phyloP scores from a whole-genome alignment of 2,113 vertebrate species.

The Corapipo altera region DNA sequence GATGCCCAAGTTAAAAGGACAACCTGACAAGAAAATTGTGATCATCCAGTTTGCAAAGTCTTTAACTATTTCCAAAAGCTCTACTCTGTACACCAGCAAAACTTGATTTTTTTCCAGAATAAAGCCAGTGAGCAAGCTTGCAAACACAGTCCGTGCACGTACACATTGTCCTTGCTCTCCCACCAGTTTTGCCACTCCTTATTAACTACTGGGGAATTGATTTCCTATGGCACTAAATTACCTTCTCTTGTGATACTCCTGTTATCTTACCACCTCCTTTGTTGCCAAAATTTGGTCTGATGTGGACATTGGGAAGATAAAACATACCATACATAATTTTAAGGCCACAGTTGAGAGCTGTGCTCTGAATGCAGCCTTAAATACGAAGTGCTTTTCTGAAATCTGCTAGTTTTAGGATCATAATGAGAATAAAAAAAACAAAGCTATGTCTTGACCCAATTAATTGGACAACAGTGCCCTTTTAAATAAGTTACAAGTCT shows the following conservation, averaged over 20 bases:
- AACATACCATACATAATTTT: neutral
- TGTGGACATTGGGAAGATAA: neutral
- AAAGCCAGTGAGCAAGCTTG: neutral
- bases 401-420: neutral
- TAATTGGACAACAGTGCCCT: neutral
- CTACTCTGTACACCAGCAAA: neutral
- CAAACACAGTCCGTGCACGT: neutral
- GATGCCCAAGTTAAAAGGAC: neutral
- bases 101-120: neutral
- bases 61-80: neutral
- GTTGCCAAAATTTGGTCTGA: neutral
- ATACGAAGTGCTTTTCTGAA: neutral
- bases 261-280: neutral
- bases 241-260: neutral
- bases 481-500: neutral
- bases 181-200: neutral
- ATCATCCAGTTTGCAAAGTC: neutral
- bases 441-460: neutral
- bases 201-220: neutral
- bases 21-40: constrained; percentile 22
- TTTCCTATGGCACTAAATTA: neutral
- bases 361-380: neutral
- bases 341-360: neutral
- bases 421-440: neutral
- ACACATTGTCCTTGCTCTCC: neutral